Conservation (phyloP, 2,113 vertebrate genomes). For the Anthoscopus minutus region DNA sequence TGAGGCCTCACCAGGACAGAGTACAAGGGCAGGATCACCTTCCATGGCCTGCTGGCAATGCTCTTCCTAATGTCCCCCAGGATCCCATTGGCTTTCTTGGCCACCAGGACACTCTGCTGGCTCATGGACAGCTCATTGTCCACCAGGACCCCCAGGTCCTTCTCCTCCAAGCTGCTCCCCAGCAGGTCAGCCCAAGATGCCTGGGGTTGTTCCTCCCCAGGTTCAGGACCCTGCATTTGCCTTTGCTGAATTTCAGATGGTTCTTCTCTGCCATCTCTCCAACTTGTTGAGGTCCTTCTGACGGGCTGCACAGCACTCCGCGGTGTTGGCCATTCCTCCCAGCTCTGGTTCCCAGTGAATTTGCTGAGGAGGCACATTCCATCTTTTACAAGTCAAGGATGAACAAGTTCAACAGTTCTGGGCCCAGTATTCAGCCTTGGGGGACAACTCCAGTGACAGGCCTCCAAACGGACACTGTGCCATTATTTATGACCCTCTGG, state of each 20-base stretch:
- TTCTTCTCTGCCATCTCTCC: not conserved
- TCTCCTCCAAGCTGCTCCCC: not conserved
- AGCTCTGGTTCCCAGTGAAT: not conserved
- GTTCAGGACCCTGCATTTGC: not conserved
- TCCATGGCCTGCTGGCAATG: not conserved
- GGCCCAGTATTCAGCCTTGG: not conserved
- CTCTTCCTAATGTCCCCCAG: not conserved
- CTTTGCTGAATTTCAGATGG: not conserved
- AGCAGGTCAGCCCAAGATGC: not conserved
- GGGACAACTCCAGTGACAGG: not conserved
- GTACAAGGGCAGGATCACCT: not conserved
- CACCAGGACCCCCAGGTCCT: not conserved
- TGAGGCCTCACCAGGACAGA: not conserved
- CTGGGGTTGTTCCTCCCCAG: not conserved
- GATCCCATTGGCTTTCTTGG: not conserved
- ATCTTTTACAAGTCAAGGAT: too few species aligned
- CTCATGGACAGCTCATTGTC: not conserved
- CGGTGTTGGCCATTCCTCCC: not conserved
- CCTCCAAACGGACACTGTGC: not conserved
- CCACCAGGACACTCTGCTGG: not conserved
- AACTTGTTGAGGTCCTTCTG: rapidly evolving
- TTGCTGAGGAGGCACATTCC: not conserved
- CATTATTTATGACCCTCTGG: not conserved
- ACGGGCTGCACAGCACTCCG: not conserved
- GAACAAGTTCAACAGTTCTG: not conserved